These are phyloP conservation scores for Hyposmocoma kahamanoa DNA, from an alignment of 1,140 invertebrate genomes.

Conservation along the genomic window DNA sequence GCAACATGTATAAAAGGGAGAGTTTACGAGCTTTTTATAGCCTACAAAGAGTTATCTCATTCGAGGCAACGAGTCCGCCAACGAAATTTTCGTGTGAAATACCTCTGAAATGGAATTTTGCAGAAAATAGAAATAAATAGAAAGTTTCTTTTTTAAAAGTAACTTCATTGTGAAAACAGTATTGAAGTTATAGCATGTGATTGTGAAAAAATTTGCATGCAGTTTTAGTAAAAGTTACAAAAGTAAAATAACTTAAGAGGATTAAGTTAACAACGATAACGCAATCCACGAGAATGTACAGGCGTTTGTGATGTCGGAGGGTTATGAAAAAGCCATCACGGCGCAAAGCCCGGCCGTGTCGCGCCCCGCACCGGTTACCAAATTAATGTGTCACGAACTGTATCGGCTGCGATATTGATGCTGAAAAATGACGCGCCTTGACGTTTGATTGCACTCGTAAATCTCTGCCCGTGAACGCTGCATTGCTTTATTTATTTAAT, in stretches of 20 bases:
- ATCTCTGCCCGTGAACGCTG: slow-evolving; percentile 18
- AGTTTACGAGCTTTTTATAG: too few relatives aligned
- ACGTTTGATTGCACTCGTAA: slow-evolving; percentile 38
- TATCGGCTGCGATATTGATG: slow-evolving; percentile 30
- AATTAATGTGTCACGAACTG: slow-evolving; percentile 40
- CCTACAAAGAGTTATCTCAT: too few relatives aligned
- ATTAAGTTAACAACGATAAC: neutral
- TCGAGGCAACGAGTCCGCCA: too few relatives aligned
- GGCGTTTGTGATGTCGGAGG: neutral
- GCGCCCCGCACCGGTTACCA: slow-evolving; percentile 27
- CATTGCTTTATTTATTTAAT: slow-evolving; percentile 10
- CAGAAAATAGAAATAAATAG: too few relatives aligned
- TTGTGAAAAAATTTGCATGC: too few relatives aligned
- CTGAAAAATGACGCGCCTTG: slow-evolving; percentile 33
- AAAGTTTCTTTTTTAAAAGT: too few relatives aligned
- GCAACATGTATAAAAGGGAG: too few relatives aligned
- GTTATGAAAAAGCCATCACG: slow-evolving; percentile 32
- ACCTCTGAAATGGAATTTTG: too few relatives aligned
- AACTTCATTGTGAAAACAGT: too few relatives aligned
- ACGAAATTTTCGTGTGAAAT: too few relatives aligned
- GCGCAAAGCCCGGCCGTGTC: slow-evolving; percentile 9
- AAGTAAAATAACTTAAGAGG: slow-evolving; percentile 1
- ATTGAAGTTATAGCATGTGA: too few relatives aligned
- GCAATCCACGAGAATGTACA: neutral
- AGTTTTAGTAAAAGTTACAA: too few relatives aligned